Percentiles rank a stretch among this genome's conserved stretches.
Evolutionary conservation across 2,113 vertebrate species (phyloP).

Genomic region (Camelus dromedarius): DNA sequence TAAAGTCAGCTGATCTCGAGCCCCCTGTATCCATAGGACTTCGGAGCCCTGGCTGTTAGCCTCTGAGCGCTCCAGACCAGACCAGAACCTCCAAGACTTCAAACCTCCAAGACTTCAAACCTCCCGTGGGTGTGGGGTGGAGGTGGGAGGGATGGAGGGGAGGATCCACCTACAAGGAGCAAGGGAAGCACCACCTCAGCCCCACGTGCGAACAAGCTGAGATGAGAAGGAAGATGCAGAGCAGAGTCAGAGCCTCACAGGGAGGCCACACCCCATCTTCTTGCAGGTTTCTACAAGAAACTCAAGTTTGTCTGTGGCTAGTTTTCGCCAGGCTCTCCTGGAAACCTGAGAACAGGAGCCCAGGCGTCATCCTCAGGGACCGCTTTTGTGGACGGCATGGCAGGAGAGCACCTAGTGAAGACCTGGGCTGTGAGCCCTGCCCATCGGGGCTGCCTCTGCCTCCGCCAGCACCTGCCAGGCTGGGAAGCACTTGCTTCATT

Average conservation of each 20-base stretch:
- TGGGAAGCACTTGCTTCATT: not conserved
- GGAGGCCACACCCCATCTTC: not conserved
- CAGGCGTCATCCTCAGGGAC: not conserved
- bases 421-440: not conserved
- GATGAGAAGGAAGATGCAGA: not conserved
- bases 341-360: not conserved
- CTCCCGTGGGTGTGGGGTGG: not conserved
- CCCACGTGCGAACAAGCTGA: rapidly evolving
- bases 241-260: rapidly evolving
- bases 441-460: rapidly evolving
- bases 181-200: not conserved
- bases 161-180: not conserved
- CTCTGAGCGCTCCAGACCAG: not conserved
- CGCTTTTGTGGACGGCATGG: rapidly evolving
- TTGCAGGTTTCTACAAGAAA: not conserved
- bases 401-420: rapidly evolving
- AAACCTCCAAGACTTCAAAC: not conserved
- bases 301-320: not conserved
- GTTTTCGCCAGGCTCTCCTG: not conserved
- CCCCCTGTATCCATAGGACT: rapidly evolving
- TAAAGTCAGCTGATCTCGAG: too few species aligned
- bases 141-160: not conserved
- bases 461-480: not conserved
- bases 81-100: not conserved
- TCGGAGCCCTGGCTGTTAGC: not conserved